phyloP scores from a whole-genome alignment of 2,888 invertebrate genomes.

The Acrobasis repandana region DNA sequence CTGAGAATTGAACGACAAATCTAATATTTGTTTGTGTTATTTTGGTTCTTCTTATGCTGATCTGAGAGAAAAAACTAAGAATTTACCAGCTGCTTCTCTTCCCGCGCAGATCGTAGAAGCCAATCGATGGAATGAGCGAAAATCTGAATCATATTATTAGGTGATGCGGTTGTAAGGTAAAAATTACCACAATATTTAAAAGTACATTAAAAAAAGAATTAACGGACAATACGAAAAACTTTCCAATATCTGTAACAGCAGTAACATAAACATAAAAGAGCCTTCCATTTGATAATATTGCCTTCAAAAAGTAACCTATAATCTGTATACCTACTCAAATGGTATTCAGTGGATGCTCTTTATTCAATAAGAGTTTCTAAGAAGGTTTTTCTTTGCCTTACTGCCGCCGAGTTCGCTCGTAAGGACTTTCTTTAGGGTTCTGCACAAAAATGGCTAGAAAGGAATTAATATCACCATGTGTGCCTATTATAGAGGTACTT shows the following conservation, averaged over 20 bases:
- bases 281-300: neutral
- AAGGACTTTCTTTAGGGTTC: neutral
- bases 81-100: no score
- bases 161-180: no score
- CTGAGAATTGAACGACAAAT: neutral
- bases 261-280: neutral
- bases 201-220: no score
- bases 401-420: neutral
- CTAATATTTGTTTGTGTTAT: neutral
- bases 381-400: conserved; percentile 3
- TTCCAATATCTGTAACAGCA: neutral
- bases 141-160: no score
- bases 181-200: no score
- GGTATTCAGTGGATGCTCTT: conserved; percentile 5
- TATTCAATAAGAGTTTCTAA: conserved; percentile 12
- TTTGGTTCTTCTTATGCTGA: neutral
- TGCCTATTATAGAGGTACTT: neutral
- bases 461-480: neutral
- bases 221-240: neutral
- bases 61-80: neutral
- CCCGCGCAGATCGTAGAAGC: no score
- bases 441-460: neutral
- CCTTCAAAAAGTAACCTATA: conserved; percentile 6
- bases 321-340: conserved; percentile 1
- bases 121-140: no score